Evolutionary conservation across 2,797 vertebrate species (phyloP), one percentile per base, ranked within the genome.

Genomic region (Aulostomus chinensis): DNA sequence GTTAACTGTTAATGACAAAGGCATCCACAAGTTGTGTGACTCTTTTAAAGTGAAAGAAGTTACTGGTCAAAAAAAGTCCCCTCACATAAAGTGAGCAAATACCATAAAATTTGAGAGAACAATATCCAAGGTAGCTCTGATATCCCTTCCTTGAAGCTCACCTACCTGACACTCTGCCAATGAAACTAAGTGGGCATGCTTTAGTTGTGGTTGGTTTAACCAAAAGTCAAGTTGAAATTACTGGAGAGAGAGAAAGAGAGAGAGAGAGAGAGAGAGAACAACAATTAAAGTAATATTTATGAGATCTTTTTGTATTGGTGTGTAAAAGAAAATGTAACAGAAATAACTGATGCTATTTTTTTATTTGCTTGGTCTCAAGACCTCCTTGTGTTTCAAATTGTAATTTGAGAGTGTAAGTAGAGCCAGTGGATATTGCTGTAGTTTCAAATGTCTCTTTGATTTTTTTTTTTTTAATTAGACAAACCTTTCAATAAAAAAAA

Each of bases 401-500:
- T 91, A 88, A 88, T 90, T 88, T 84, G 86, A 91, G 90, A 89
- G 86, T 96, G 94, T 96, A 92, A 95, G 94, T 97, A 97, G 93
- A 97, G 94, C 91, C 77, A 95, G 94, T 98, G 94, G 94, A 94
- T 96, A 91, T 97, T 88, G 76, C 74, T 86, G 86, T 96, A 94
- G 93, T 93, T 95, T 94, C 93, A 93, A 94, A 94, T 91, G 94
- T 97, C 90, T 94, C 92, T 93, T 97, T 88, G 78, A 65, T 18
- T 68, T 83, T 88, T 77, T 74, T 52, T 73, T 86, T 89, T 86
- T 84, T 94, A 94, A 94, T 95, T 96, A 94, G 90, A 96, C 90
- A 90, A 95, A 94, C 93, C 95, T 98, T 98, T 98, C 93, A 98
- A 98, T 98, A 97, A 98, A 91, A 84, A 63, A 65, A 40, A 22